phyloP scores from a whole-genome alignment of 2,888 invertebrate genomes.

The Lathronympha strigana region DNA sequence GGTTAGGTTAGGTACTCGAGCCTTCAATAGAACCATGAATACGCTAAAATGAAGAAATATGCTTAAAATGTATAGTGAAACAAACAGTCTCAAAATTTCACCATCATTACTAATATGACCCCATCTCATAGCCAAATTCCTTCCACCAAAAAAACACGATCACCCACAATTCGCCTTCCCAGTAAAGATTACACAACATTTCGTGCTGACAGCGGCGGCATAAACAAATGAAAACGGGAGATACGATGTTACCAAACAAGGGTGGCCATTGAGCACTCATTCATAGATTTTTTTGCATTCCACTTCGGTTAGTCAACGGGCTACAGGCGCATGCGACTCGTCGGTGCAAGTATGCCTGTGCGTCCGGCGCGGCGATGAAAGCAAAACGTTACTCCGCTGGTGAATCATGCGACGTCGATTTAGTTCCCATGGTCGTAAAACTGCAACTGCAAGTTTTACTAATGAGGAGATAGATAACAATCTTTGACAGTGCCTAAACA shows the following conservation, averaged over 20 bases:
- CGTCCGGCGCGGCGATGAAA: constrained; percentile 24
- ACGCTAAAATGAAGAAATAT: too few relatives aligned
- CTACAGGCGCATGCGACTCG: constrained; percentile 5
- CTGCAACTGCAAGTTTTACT: not conserved
- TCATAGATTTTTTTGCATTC: constrained; percentile 32
- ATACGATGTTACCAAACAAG: constrained; percentile 27
- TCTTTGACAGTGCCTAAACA: not conserved
- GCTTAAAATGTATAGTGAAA: too few relatives aligned
- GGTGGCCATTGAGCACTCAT: constrained; percentile 18
- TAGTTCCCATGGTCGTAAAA: constrained; percentile 22
- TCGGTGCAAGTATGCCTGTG: constrained; percentile 26
- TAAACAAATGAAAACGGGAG: constrained; percentile 20
- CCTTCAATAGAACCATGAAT: too few relatives aligned
- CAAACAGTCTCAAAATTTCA: constrained; percentile 6
- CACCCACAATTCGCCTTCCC: constrained; percentile 20
- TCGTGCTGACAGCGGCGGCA: constrained; percentile 19
- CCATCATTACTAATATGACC: constrained; percentile 15
- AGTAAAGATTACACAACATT: constrained; percentile 32
- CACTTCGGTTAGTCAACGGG: constrained; percentile 21
- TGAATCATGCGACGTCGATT: constrained; percentile 23
- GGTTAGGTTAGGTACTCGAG: too few relatives aligned
- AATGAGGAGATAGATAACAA: not conserved
- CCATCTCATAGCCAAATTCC: not conserved
- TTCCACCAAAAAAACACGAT: not conserved
- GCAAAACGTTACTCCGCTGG: constrained; percentile 8